phyloP scores from a whole-genome alignment of 2,797 vertebrate species.

The Thaleichthys pacificus region DNA sequence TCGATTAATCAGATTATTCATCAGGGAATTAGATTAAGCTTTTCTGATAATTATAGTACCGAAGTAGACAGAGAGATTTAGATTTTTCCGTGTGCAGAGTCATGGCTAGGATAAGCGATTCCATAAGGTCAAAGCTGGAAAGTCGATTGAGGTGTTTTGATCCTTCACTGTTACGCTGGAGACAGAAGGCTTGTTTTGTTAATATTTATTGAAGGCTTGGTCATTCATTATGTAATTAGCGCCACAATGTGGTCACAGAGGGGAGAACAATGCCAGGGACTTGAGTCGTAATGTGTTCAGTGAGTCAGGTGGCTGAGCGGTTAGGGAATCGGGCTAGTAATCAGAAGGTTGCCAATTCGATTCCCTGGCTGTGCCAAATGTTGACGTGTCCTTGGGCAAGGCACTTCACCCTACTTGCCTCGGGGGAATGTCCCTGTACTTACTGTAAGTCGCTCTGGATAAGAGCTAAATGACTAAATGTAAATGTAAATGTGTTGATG shows the following conservation, averaged over 20 bases:
- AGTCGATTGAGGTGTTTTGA: background rate
- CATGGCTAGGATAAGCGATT: slow-evolving; percentile 2
- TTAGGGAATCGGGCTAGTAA: too few relatives aligned
- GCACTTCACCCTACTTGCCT: too few relatives aligned
- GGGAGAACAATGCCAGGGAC: background rate
- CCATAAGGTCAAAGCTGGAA: background rate
- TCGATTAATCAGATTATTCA: slow-evolving; percentile 26
- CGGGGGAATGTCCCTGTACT: too few relatives aligned
- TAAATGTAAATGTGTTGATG: too few relatives aligned
- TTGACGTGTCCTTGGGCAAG: too few relatives aligned
- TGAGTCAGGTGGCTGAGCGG: too few relatives aligned
- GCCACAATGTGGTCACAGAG: background rate
- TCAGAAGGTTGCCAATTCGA: too few relatives aligned
- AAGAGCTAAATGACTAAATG: too few relatives aligned
- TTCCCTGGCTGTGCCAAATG: too few relatives aligned
- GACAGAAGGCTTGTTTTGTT: background rate
- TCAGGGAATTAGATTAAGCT: slow-evolving; percentile 16
- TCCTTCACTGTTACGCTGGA: background rate
- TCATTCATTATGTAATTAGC: background rate
- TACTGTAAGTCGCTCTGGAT: too few relatives aligned
- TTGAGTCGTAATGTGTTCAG: too few relatives aligned
- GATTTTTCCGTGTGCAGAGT: slow-evolving; percentile 13
- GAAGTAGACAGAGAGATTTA: background rate
- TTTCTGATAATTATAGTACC: slow-evolving; percentile 14
- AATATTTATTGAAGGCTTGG: too few relatives aligned